Percentiles rank a stretch among this genome's conserved stretches.
Evolutionary conservation across 2,888 invertebrate species (phyloP).

Genomic region (Cordylochernes scorpioides): DNA sequence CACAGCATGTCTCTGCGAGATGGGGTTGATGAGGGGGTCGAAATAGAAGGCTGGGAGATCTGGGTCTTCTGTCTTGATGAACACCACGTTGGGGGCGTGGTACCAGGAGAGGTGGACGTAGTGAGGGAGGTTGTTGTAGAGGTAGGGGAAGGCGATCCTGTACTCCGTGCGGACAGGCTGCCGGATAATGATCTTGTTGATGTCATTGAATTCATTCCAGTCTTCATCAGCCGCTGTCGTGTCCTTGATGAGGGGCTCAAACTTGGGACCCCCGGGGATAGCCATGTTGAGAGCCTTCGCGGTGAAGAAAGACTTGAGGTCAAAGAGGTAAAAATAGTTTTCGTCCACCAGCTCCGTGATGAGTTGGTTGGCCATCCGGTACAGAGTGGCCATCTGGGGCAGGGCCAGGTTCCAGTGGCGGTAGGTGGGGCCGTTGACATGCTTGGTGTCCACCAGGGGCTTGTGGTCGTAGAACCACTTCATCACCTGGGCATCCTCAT

Average conservation of each 20-base stretch:
- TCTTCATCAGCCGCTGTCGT: constrained; percentile 93
- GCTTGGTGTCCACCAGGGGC: constrained; percentile 69
- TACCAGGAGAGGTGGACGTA: constrained; percentile 98
- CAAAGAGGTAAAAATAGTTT: constrained; percentile 96
- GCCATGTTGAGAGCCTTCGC: constrained; percentile 98
- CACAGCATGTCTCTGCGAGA: constrained; percentile 62
- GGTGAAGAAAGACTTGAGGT: constrained; percentile 96
- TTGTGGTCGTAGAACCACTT: constrained; percentile 98
- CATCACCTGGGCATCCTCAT: constrained; percentile 40
- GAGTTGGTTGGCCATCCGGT: constrained; percentile 86
- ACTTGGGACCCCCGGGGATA: constrained; percentile 97
- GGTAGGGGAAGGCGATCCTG: constrained; percentile 91
- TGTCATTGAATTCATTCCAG: constrained; percentile 99
- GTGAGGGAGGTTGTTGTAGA: constrained; percentile 95
- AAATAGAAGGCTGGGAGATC: constrained; percentile 98
- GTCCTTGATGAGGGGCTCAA: constrained; percentile 95
- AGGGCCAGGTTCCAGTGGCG: constrained; percentile 80
- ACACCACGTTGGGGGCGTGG: constrained; percentile 94
- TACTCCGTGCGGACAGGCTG: constrained; percentile 97
- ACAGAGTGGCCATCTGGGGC: constrained; percentile 91
- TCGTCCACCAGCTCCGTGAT: constrained; percentile 90
- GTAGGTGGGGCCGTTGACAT: constrained; percentile 88
- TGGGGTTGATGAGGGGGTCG: constrained; percentile 96
- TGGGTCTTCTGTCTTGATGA: constrained; percentile 98
- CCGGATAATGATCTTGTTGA: constrained; percentile 96